Evolutionary conservation across 2,113 vertebrate genomes (phyloP).

Genomic region (Nestor notabilis): DNA sequence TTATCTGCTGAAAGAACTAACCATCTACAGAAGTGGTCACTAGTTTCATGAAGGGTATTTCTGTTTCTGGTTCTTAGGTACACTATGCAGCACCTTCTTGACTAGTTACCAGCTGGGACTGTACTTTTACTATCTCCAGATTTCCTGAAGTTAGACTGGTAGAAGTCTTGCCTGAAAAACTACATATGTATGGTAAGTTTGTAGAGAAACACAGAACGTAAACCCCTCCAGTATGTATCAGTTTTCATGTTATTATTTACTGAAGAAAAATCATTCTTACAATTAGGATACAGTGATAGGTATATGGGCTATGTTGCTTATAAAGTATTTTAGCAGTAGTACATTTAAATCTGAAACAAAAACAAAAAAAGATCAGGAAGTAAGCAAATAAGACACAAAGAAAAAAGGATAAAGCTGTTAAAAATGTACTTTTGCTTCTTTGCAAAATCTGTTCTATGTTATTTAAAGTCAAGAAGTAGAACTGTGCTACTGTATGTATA

Average conservation of each 20-base stretch:
- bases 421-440: not conserved
- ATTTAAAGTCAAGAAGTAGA: not conserved
- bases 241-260: not conserved
- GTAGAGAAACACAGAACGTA: not conserved
- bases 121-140: not conserved
- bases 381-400: not conserved
- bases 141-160: not conserved
- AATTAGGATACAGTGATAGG: not conserved
- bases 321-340: not conserved
- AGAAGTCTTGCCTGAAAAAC: not conserved
- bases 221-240: not conserved
- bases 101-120: not conserved
- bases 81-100: not conserved
- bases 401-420: not conserved
- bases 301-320: not conserved
- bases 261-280: not conserved
- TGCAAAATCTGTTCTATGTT: not conserved
- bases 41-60: not conserved
- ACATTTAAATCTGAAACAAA: not conserved
- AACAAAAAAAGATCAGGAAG: not conserved
- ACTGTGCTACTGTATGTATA: not conserved
- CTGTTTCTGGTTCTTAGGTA: not conserved
- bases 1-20: not conserved
- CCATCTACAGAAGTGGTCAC: not conserved
- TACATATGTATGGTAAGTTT: not conserved